phyloP scores from a whole-genome alignment of 2,113 vertebrate genomes.

The Saguinus imperator region DNA sequence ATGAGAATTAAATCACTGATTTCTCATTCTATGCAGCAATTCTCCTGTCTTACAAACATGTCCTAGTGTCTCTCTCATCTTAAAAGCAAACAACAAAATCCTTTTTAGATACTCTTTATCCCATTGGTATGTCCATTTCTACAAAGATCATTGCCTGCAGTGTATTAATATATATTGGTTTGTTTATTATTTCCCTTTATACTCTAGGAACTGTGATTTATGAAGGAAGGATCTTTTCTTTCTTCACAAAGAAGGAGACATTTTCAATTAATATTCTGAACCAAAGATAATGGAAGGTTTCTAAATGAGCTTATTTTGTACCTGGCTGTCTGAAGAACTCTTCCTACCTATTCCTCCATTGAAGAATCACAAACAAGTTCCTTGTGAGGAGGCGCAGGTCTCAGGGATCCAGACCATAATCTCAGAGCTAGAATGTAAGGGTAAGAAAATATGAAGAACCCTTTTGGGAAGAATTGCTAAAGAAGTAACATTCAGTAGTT shows the following conservation, averaged over 20 bases:
- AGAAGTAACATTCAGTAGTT: background rate
- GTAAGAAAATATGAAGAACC: background rate
- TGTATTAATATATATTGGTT: background rate
- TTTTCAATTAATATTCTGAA: conserved; percentile 24
- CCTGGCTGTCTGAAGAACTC: background rate
- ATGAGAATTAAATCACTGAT: background rate
- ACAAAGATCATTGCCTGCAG: background rate
- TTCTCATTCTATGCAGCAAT: background rate
- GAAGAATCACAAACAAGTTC: background rate
- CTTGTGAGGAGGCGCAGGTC: background rate
- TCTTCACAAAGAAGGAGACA: background rate
- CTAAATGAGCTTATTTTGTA: background rate
- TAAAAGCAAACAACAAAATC: background rate
- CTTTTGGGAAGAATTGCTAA: background rate
- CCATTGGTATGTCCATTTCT: background rate
- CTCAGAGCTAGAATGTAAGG: background rate
- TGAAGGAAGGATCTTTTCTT: background rate
- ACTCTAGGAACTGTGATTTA: background rate
- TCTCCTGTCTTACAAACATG: background rate
- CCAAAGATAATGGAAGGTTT: background rate
- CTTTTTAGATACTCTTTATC: background rate
- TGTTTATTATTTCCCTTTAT: background rate
- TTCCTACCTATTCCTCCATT: background rate
- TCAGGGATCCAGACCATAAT: background rate
- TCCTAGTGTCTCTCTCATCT: background rate